A percentile compares a stretch with the other conserved stretches of the same genome.
Evolutionary conservation across 2,888 invertebrate species (phyloP).

Genomic region (Antheraea assamensis): DNA sequence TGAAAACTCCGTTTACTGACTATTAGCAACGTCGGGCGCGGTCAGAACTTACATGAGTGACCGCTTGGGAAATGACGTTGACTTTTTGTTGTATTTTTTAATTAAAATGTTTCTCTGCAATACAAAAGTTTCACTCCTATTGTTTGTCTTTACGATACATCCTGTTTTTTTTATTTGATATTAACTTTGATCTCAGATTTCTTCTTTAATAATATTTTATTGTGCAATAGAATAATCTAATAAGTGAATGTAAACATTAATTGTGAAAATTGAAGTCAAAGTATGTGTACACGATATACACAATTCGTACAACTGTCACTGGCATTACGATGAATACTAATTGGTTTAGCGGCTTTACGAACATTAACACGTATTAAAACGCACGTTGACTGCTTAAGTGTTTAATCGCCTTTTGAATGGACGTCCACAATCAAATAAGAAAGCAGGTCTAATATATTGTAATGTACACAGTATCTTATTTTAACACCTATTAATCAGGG

Average conservation of each 20-base stretch:
- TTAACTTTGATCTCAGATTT: not conserved
- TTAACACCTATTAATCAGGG: not conserved
- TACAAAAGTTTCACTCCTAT: too few relatives aligned
- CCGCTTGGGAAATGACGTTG: too few relatives aligned
- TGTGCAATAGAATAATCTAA: not conserved
- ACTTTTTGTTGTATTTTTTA: too few relatives aligned
- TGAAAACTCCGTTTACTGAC: too few relatives aligned
- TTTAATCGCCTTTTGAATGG: conserved; percentile 34
- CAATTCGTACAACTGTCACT: conserved; percentile 20
- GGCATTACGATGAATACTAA: conserved; percentile 54
- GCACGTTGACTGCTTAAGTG: conserved; percentile 29
- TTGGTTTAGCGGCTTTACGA: conserved; percentile 46
- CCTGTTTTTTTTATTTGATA: not conserved
- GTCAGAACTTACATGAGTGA: too few relatives aligned
- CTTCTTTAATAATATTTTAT: not conserved
- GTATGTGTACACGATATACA: conserved; percentile 16
- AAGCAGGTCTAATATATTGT: not conserved
- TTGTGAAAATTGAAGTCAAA: not conserved
- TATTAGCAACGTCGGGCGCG: too few relatives aligned
- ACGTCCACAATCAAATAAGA: not conserved
- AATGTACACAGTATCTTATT: not conserved
- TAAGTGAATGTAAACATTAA: not conserved
- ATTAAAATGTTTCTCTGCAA: too few relatives aligned
- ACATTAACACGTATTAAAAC: conserved; percentile 27
- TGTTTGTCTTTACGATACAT: too few relatives aligned